Evolutionary conservation across 2,888 invertebrate genomes (phyloP).

Genomic region (Notodonta dromedarius): DNA sequence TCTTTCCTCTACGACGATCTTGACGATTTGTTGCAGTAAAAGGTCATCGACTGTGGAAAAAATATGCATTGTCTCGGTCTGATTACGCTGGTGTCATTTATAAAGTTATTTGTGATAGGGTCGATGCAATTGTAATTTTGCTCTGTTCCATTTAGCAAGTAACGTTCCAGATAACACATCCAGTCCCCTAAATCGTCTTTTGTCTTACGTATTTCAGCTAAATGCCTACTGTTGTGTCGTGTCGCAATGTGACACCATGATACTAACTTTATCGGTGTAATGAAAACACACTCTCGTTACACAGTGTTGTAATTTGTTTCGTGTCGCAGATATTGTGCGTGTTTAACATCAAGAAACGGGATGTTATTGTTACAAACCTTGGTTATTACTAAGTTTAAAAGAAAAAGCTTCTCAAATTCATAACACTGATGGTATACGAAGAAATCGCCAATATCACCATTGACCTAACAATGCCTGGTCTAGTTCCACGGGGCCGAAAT

Average conservation of each 20-base stretch:
- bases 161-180: not conserved
- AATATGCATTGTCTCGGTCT: conserved; percentile 36
- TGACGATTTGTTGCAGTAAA: conserved; percentile 16
- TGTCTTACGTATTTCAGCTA: not conserved
- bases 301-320: not conserved
- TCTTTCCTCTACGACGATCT: conserved; percentile 15
- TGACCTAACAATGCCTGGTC: not conserved
- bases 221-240: not conserved
- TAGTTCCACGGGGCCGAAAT: conserved; percentile 26
- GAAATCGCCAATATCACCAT: not conserved
- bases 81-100: conserved; percentile 34
- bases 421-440: not conserved
- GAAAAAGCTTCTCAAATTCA: too few relatives aligned
- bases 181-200: conserved; percentile 1
- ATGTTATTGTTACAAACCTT: not conserved
- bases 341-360: not conserved
- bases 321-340: not conserved
- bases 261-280: not conserved
- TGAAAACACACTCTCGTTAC: not conserved
- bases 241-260: not conserved
- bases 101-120: conserved; percentile 31
- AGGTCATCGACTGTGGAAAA: conserved; percentile 32
- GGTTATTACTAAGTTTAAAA: too few relatives aligned
- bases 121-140: conserved; percentile 21
- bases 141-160: conserved; percentile 8